Conservation (phyloP, 2,888 invertebrate species). For the Apotomis capreana region DNA sequence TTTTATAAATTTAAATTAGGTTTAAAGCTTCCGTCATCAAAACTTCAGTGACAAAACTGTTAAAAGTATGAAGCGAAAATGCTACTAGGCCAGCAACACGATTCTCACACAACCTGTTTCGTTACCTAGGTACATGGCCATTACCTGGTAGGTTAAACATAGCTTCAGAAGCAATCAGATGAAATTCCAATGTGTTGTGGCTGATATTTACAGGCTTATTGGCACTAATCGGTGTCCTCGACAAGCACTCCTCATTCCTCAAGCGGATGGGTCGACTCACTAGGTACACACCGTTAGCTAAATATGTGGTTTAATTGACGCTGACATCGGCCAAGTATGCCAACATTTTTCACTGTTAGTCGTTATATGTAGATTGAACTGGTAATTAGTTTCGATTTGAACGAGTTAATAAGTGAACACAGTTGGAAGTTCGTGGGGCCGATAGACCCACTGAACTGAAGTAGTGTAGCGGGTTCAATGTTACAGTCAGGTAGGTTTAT, state of each 20-base stretch:
- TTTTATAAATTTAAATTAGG: not conserved
- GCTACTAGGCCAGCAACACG: constrained; percentile 9
- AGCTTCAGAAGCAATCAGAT: constrained; percentile 11
- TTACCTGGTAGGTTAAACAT: constrained; percentile 28
- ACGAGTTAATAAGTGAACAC: constrained; percentile 43
- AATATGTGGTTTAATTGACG: constrained; percentile 52
- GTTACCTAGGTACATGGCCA: constrained; percentile 6
- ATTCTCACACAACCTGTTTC: constrained; percentile 28
- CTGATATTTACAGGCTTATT: constrained; percentile 33
- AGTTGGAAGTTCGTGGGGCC: not conserved
- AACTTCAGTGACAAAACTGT: not conserved
- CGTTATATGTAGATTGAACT: constrained; percentile 38
- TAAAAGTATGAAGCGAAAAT: not conserved
- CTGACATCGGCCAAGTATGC: constrained; percentile 48
- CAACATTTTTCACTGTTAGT: constrained; percentile 58
- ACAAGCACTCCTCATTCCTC: not conserved
- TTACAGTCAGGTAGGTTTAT: no score
- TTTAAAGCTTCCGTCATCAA: not conserved
- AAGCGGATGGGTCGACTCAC: constrained; percentile 2
- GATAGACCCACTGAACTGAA: no score
- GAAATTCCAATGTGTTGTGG: constrained; percentile 27
- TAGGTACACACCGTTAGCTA: constrained; percentile 52
- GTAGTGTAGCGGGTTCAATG: no score
- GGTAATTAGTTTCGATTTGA: constrained; percentile 54
- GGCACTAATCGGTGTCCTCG: constrained; percentile 28